phyloP scores from a whole-genome alignment of 2,888 invertebrate species.

The Brassicogethes aeneus region DNA sequence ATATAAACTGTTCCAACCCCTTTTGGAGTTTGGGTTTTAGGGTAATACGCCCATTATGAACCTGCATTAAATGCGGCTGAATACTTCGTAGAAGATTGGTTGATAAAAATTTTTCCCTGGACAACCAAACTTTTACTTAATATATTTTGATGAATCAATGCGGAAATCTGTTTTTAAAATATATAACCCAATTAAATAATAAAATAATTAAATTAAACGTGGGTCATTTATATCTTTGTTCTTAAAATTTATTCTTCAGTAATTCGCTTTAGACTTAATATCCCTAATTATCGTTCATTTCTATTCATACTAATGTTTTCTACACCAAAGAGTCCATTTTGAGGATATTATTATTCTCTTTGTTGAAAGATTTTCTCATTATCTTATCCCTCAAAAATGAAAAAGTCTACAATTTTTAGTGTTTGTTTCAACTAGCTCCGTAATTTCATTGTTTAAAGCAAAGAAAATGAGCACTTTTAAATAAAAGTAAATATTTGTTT shows the following conservation, averaged over 20 bases:
- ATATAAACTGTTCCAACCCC: too few species aligned
- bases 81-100: too few species aligned
- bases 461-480: background rate
- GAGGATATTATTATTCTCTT: background rate
- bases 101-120: too few species aligned
- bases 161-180: background rate
- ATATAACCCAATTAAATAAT: background rate
- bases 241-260: background rate
- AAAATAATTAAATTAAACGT: background rate
- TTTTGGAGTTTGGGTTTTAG: too few species aligned
- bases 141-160: too few species aligned
- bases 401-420: slow-evolving; percentile 1
- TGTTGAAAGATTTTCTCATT: background rate
- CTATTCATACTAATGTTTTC: background rate
- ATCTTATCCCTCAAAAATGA: background rate
- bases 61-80: too few species aligned
- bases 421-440: background rate
- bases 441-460: background rate
- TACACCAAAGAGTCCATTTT: background rate
- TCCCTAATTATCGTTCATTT: background rate
- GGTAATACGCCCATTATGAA: too few species aligned
- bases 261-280: slow-evolving; percentile 1
- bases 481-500: background rate
- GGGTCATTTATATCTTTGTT: background rate
- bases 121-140: too few species aligned